Evolutionary conservation across 2,888 invertebrate species (phyloP).

Genomic region (Odontomyia ornata): DNA sequence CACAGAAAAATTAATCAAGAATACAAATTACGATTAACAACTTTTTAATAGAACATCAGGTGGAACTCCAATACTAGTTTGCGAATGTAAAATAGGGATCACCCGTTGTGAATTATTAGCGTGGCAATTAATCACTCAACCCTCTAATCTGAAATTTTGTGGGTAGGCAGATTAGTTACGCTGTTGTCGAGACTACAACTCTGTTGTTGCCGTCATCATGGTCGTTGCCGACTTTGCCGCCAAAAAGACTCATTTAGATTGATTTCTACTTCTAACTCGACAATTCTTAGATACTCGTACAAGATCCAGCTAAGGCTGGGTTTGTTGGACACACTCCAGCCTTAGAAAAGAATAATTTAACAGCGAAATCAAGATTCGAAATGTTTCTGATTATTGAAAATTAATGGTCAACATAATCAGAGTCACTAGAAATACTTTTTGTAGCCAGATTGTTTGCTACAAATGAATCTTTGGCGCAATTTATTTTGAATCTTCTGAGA

Average conservation of each 20-base stretch:
- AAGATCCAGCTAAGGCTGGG: no score
- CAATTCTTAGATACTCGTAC: not conserved
- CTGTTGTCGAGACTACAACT: not conserved
- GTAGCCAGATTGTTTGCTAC: not conserved
- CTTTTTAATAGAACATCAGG: constrained; percentile 24
- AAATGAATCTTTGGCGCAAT: not conserved
- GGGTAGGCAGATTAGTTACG: constrained; percentile 22
- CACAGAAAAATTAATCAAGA: not conserved
- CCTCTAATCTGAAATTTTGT: constrained; percentile 17
- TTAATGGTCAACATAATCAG: constrained; percentile 38
- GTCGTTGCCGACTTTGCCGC: constrained; percentile 1
- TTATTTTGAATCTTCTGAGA: constrained; percentile 10
- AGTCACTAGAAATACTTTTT: constrained; percentile 7
- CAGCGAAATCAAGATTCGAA: not conserved
- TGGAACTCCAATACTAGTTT: constrained; percentile 3
- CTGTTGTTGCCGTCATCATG: not conserved
- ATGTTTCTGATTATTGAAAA: constrained; percentile 6
- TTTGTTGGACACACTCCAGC: no score
- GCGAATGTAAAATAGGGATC: not conserved
- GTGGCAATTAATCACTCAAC: constrained; percentile 18
- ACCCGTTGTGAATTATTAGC: constrained; percentile 36
- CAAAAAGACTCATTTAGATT: not conserved
- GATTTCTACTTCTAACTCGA: not conserved
- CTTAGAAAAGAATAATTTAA: not conserved
- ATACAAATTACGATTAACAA: constrained; percentile 17